Evolutionary conservation across 2,113 vertebrate genomes (phyloP).

Genomic region (Callipepla squamata): DNA sequence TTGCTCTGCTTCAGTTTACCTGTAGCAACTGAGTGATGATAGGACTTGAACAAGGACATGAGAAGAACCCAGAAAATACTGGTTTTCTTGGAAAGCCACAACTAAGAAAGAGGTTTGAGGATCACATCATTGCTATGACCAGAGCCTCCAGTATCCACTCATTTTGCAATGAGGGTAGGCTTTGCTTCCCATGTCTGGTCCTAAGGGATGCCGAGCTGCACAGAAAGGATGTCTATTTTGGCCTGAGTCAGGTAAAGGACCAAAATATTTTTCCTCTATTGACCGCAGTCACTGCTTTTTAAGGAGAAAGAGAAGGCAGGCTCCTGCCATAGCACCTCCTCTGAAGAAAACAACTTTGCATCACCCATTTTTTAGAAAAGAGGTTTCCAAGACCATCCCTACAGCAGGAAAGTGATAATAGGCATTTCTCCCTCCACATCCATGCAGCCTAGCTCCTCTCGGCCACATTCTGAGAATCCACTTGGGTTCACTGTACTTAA

Average conservation of each 20-base stretch:
- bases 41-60: neutral
- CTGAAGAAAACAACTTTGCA: neutral
- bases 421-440: neutral
- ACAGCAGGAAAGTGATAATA: neutral
- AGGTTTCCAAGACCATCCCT: neutral
- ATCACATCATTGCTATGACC: neutral
- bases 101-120: neutral
- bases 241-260: neutral
- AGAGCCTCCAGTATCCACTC: neutral
- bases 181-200: neutral
- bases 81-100: neutral
- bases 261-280: neutral
- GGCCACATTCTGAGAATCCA: rapidly evolving
- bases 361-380: neutral
- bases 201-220: neutral
- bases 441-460: neutral
- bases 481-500: neutral
- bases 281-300: neutral
- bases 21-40: neutral
- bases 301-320: neutral
- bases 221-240: neutral
- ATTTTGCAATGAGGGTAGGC: neutral
- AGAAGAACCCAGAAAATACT: neutral
- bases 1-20: neutral
- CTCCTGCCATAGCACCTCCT: neutral